Base-by-base conservation (phyloP, 2,797 vertebrate genomes). In the Molossus molossus region DNA sequence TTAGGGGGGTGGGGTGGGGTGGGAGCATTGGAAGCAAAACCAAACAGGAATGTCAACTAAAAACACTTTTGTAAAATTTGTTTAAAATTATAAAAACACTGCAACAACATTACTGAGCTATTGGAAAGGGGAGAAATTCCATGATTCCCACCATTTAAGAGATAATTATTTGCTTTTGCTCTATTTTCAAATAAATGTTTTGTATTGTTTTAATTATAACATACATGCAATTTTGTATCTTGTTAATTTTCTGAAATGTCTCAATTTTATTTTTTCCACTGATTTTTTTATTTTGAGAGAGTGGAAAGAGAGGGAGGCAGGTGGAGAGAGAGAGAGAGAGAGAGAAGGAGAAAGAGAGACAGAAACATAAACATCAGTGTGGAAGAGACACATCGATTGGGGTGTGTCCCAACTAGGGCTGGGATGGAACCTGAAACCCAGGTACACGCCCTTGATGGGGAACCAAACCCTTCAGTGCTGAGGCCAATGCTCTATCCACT, bases 161-260 rank as follows among this genome's bases (percentile, higher is more conserved):
- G 73, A 29, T 48, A 69, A 64, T 95, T 75, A 81, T 82, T 89
- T 92, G 55, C 55, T 87, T 70, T 90, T 89, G 90, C 18, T 84
- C 20, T 55, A 62, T 90, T 95, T 83, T 37, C 27, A 27, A 37
- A 76, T 83, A 72, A 81, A 58, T 90, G 7, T 69, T 89, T 81
- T 69, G 7, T 55, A 14, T 70, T 96, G 53, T 95, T 89, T 85
- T 80, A 88, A 69, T 88, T 50, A 67, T 65, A 91, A 45, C 17
- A 29, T 37, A 84, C 7, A 23, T 88, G 25, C 5, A 81, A 20
- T 48, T 87, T 90, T 92, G 12, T 73, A 64, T 83, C 17, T 58
- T 87, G n/a, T 23, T 64, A 45, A 45, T 93, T 77, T 83, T 67
- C 27, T 57, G 55, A 57, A 15, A 57, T 57, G 55, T 57, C 14